These are phyloP conservation scores for Sinodicranocentrus sp. DNA, from an alignment of 2,888 invertebrate genomes.

Conservation along the genomic window DNA sequence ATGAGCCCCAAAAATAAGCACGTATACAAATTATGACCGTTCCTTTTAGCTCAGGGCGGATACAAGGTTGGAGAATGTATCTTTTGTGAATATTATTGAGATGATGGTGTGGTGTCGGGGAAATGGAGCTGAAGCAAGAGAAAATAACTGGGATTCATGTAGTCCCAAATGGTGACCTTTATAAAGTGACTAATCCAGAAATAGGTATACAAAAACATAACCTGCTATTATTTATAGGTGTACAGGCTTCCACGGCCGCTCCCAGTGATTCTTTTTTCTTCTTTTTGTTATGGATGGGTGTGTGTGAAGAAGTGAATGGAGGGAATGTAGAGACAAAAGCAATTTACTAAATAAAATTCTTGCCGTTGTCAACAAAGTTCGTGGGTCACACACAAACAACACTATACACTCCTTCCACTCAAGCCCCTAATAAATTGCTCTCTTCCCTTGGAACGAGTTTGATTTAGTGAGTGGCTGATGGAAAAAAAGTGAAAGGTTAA, in stretches of 20 bases:
- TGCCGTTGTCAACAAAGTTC: slow-evolving; percentile 22
- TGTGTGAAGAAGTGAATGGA: too few relatives aligned
- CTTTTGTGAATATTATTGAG: too few relatives aligned
- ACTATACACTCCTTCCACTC: neutral
- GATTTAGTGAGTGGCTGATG: slow-evolving; percentile 10
- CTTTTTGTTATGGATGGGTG: too few relatives aligned
- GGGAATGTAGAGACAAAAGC: neutral
- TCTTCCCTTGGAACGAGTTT: neutral
- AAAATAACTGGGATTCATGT: too few relatives aligned
- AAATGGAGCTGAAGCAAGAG: too few relatives aligned
- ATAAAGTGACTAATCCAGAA: neutral
- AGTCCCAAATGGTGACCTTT: too few relatives aligned
- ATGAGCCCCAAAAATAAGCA: neutral
- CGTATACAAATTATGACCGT: too few relatives aligned
- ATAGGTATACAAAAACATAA: too few relatives aligned
- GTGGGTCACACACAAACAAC: slow-evolving; percentile 1
- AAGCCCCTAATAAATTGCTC: slow-evolving; percentile 10
- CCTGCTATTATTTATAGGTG: too few relatives aligned
- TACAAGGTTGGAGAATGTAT: too few relatives aligned
- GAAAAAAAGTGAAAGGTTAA: slow-evolving; percentile 1
- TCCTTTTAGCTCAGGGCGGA: too few relatives aligned
- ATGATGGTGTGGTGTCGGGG: too few relatives aligned
- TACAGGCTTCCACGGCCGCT: neutral
- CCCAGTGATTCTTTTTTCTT: neutral
- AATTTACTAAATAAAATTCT: slow-evolving; percentile 16